Evolutionary conservation across 2,797 vertebrate genomes (phyloP), one percentile per base, ranked within the genome.

Genomic region (Tenualosa thibaudeaui): DNA sequence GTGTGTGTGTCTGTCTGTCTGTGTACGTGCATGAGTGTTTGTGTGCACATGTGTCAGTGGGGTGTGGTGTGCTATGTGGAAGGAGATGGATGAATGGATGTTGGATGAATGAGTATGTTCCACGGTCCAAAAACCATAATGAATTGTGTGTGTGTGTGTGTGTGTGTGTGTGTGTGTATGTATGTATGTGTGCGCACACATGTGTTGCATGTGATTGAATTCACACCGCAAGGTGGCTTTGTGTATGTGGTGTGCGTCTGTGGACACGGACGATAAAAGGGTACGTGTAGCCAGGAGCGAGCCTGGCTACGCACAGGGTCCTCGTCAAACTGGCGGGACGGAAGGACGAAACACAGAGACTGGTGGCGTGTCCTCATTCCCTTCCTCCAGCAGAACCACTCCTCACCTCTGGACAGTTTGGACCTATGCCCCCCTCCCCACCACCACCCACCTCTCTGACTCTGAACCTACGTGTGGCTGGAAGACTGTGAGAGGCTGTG

Each of bases 71-170:
- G 53, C 12, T 19, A 56, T 56, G 17, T 88, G 87, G 91, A 84
- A 89, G 71, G 71, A 65, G 87, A 89, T 84, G 90, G 89, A 85
- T 87, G 86, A 85, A 89, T 84, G 46, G 7, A 49, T 88, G 90
- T 90, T 85, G 4, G 62, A 31, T 62, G 58, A 19, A 75, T 85
- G 88, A 54, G 88, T 81, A 75, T 62, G 88, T 91, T 87, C 90
- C 83, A 56, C 89, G 56, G 78, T 87, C 19, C 43, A 84, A 84
- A 84, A 88, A 90, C 89, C 91, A 84, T 85, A 88, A 84, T 92
- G 89, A 91, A 90, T 90, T 91, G 93, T 91, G n/a, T n/a, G n/a
- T n/a, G n/a, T n/a, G n/a, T 91, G 92, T 93, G 91, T 92, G 81
- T 91, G 89, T 92, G 56, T 53, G 82, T 1, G 84, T 82, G 51